Conservation (phyloP, 2,888 invertebrate genomes). For the Zygothrica quintamaculata region DNA sequence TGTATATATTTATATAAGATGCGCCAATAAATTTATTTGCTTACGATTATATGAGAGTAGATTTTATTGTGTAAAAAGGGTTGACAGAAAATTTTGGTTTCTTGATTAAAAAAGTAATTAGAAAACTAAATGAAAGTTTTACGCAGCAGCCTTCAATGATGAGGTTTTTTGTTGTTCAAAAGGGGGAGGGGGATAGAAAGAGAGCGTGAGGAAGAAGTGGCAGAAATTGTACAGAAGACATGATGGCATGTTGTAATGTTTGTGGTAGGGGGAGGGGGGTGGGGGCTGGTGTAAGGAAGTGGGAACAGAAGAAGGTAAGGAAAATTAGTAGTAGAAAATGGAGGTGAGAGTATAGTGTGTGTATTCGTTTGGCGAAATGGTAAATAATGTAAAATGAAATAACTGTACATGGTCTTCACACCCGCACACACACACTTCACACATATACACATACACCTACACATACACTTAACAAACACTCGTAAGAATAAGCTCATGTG, state of each 20-base stretch:
- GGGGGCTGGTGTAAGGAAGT: constrained; percentile 1
- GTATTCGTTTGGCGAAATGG: constrained; percentile 69
- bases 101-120: constrained; percentile 81
- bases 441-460: constrained; percentile 7
- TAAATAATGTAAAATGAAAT: constrained; percentile 79
- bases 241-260: no score
- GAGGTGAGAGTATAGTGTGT: background rate
- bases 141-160: constrained; percentile 50
- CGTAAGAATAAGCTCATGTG: constrained; percentile 31
- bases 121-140: constrained; percentile 81
- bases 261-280: constrained; percentile 1
- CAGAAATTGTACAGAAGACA: no score
- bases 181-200: constrained; percentile 1
- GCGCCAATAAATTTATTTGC: background rate
- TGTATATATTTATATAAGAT: background rate
- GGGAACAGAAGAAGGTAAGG: background rate
- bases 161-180: background rate
- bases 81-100: constrained; percentile 74
- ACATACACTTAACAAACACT: constrained; percentile 8
- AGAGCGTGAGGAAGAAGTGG: constrained; percentile 8
- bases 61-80: constrained; percentile 20
- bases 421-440: constrained; percentile 23
- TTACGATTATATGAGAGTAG: background rate
- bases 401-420: constrained; percentile 73
- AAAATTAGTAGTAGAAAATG: background rate